Evolutionary conservation across 1,140 invertebrate genomes (phyloP), one percentile per base, ranked within the genome.

Genomic region (Acromyrmex heyeri): DNA sequence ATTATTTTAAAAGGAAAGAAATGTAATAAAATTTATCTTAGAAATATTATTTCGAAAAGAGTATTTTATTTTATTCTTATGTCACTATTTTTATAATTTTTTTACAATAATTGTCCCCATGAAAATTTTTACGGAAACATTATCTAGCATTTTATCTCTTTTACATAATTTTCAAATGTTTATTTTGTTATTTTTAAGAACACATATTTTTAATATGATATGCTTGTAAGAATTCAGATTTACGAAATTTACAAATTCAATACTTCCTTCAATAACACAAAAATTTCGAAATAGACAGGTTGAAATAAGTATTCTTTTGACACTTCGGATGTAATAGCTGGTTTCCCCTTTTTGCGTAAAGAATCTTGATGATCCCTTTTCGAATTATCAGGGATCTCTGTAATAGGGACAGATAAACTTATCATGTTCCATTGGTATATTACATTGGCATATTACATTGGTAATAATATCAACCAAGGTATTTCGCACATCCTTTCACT

Each of bases 231-330:
- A 6, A n/a, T 44, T 57, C 18, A 21, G 14, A 50, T 30, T 30
- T 48, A 64, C 0, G 12, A 30, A 53, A 67, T 24, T 69, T 21
- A 59, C 16, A 4, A 44, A 44, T 44, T 24, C 62, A 14, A 55
- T 53, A 67, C 4, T 27, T 57, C 1, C 5, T 6, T 1, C 21
- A 67, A 81, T 79, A 38, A 55, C 16, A 16, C 38, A 16, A 55
- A 81, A 57, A 59, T 70, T 30, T 81, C 34, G 64, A 34, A 5
- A 38, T 38, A 14, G 21, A 7, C 16, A 44, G n/a, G 5, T 16
- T 30, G 2, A 70, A 81, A 81, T 55, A 69, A 81, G 44, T 79
- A 44, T 59, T 18, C 16, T 59, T 81, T 70, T 70, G 57, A 44
- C 57, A 21, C 16, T 70, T 1, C 21, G 1, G 21, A 81, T n/a